Conservation (phyloP, 2,888 invertebrate species). For the Nephrotoma appendiculata region DNA sequence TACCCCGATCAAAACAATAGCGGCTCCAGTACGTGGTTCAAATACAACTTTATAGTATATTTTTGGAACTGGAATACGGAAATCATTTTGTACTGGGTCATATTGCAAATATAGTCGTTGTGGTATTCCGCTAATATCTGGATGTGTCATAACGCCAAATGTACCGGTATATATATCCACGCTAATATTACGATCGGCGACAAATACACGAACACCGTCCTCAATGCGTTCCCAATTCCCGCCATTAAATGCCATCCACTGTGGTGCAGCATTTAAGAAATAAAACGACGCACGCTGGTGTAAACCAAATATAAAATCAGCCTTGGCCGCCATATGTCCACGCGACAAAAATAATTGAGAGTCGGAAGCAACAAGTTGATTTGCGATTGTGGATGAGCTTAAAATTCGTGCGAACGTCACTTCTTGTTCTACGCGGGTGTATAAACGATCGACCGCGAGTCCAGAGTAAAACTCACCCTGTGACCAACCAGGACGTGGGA, state of each 20-base stretch:
- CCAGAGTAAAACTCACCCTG: constrained; percentile 25
- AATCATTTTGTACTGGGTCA: constrained; percentile 10
- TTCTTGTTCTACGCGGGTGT: constrained; percentile 26
- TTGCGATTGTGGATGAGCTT: constrained; percentile 20
- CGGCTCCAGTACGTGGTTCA: neutral
- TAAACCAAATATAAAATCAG: constrained; percentile 36
- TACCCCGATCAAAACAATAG: neutral
- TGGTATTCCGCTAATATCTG: constrained; percentile 29
- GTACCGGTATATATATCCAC: constrained; percentile 41
- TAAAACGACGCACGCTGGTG: constrained; percentile 39
- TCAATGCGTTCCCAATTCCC: constrained; percentile 42
- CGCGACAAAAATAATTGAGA: constrained; percentile 28
- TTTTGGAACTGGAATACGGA: neutral
- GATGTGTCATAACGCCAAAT: constrained; percentile 37
- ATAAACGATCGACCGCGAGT: constrained; percentile 23
- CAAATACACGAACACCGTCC: constrained; percentile 33
- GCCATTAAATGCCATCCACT: constrained; percentile 42
- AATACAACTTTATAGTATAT: neutral
- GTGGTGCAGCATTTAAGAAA: constrained; percentile 39
- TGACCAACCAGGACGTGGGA: constrained; percentile 25
- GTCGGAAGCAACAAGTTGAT: constrained; percentile 22
- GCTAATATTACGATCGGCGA: constrained; percentile 23
- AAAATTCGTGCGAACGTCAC: constrained; percentile 25
- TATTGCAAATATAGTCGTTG: constrained; percentile 28
- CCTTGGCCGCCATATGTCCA: constrained; percentile 39